Evolutionary conservation across 2,888 invertebrate species (phyloP), one percentile per base, ranked within the genome.

Genomic region (Cecidostiba fungosa): DNA sequence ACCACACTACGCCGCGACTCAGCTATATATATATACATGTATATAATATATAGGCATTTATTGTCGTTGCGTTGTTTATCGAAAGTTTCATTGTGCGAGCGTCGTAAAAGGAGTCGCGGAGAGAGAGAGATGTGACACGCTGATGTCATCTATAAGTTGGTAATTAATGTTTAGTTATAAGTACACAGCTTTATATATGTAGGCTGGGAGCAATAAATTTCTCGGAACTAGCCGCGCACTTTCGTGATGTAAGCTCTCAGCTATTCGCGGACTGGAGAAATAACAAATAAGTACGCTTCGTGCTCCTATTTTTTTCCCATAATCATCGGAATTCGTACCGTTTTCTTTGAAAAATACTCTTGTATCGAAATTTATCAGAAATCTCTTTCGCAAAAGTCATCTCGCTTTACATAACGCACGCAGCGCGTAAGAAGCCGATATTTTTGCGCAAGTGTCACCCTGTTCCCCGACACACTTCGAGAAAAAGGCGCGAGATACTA

Each of bases 381-480:
- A n/a, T n/a, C n/a, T 59, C 19, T 59, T 66, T 66, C 66, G 29
- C 66, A 66, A 66, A 29, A 66, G 23, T 66, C 66, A 29, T 29
- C 12, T 62, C 62, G 23, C 62, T 66, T n/a, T 66, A 26, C 66
- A n/a, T 14, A 66, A 66, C 3, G 12, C 26, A 14, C 4, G 23
- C 6, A 3, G 23, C 54, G 36, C 1, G n/a, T n/a, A 73, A 66
- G 29, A 73, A 50, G 36, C 66, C 26, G 29, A 66, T 78, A 43
- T 12, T 66, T 29, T 78, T 78, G 66, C 66, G 77, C 62, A 69
- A 78, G 66, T 78, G 77, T 78, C 77, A 69, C 66, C 66, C 66
- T 26, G 66, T 26, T 14, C 12, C 66, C 66, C 66, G 66, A 66
- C 66, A 29, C 66, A 59, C 54, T 59, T 59, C 54, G 19, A 59